Conservation (phyloP, 1,140 invertebrate species). For the Conopomorpha cramerella region DNA sequence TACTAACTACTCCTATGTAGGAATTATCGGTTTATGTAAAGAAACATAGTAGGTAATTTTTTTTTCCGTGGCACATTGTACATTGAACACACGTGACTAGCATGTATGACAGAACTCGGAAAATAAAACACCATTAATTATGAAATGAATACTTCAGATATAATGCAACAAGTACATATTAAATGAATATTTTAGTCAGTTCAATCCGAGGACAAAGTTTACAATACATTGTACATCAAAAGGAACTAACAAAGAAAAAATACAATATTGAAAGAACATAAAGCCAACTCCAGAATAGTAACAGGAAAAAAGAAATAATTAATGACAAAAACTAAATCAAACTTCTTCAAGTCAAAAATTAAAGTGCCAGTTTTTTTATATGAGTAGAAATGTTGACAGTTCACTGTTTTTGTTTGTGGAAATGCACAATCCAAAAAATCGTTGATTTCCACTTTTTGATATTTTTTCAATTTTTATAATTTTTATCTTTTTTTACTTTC, state of each 20-base stretch:
- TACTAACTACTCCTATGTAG: no score
- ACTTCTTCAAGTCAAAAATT: constrained; percentile 38
- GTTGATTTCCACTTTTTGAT: constrained; percentile 43
- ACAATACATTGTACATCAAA: constrained; percentile 46
- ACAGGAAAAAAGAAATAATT: constrained; percentile 21
- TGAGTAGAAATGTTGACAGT: constrained; percentile 55
- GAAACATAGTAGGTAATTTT: no score
- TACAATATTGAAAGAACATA: constrained; percentile 37
- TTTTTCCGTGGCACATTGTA: no score
- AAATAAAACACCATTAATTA: background rate
- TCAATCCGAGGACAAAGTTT: constrained; percentile 51
- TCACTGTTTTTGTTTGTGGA: constrained; percentile 54
- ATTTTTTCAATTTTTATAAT: constrained; percentile 57
- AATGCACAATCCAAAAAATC: constrained; percentile 36
- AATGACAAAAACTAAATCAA: constrained; percentile 25
- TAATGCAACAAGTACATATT: no score
- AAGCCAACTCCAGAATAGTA: constrained; percentile 41
- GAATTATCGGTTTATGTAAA: no score
- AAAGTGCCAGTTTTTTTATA: no score
- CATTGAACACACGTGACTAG: no score
- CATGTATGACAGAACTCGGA: background rate
- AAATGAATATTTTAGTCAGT: no score
- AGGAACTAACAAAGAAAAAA: constrained; percentile 23
- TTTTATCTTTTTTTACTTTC: constrained; percentile 41
- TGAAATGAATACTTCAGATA: constrained; percentile 43